Base-by-base conservation (phyloP, 1,140 invertebrate genomes). In the Drosophila fuyamai region DNA sequence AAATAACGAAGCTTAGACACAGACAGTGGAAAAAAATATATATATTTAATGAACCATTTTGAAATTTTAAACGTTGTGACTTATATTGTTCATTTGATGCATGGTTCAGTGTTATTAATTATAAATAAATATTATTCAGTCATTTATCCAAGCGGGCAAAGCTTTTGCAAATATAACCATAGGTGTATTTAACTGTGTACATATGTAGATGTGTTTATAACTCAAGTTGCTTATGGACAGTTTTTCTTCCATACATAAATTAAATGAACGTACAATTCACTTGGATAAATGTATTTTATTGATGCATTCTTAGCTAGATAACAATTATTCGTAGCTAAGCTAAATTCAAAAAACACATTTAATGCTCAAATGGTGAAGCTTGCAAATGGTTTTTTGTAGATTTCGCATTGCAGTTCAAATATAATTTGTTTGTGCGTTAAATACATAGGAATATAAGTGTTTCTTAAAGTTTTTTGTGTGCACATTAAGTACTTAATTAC, bases 51-150 rank as follows among this genome's bases (percentile, higher is more conserved):
- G 61, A 59, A 63, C 41, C 27, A 76, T 76, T 79, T 79, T 82
- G 59, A 83, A 81, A 65, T 82, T 86, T 88, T 88, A 68, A 86
- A 86, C 83, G 83, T 86, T 86, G 83, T 86, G 83, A 86, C 88
- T 88, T 73, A 88, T 79, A 88, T 73, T 79, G 83, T 79, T 86
- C 70, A 76, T 76, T 86, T 59, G 44, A 73, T 86, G 82, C 83
- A 88, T 86, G 83, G 56, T 88, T 86, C 79, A 76, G 78, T 77
- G 79, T 83, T 74, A 61, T 53, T 53, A 40, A 58, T 51, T 61
- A 68, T 29, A 18, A 60, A 46, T 46, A 67, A 67, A 32, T 62
- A 81, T 61, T 54, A 73, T 56, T 81, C 76, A 56, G 76, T 50
- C 71, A 43, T 10, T n/a, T 44, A 36, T 16, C 14, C 10, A 38